Percentiles rank a stretch among this genome's conserved stretches.
These are phyloP conservation scores for Cheilosia urbana DNA, from an alignment of 2,888 invertebrate species.

Conservation along the genomic window DNA sequence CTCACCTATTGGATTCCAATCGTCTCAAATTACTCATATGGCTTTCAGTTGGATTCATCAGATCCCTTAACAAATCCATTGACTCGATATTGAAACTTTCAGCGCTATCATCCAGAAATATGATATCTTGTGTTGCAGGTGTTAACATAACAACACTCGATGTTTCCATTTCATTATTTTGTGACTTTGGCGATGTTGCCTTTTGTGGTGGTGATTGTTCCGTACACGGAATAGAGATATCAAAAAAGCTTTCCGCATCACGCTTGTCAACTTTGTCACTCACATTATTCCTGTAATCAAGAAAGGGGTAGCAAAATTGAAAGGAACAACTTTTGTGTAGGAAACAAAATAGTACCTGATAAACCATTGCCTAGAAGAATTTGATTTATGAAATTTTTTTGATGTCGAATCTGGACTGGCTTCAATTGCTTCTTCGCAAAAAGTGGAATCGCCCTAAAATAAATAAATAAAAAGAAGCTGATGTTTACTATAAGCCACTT, in stretches of 20 bases:
- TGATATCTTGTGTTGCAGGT: slow-evolving; percentile 81
- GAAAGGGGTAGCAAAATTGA: slow-evolving; percentile 73
- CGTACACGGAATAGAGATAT: slow-evolving; percentile 5
- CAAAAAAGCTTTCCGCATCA: slow-evolving; percentile 8
- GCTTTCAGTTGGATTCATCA: slow-evolving; percentile 70
- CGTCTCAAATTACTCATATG: slow-evolving; percentile 76
- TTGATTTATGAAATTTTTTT: slow-evolving; percentile 76
- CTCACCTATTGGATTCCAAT: slow-evolving; percentile 77
- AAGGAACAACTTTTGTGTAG: neutral
- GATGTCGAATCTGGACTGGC: slow-evolving; percentile 79
- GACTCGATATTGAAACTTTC: slow-evolving; percentile 75
- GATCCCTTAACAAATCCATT: slow-evolving; percentile 79
- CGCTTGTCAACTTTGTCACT: slow-evolving; percentile 17
- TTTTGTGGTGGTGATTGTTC: slow-evolving; percentile 3
- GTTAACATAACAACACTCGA: slow-evolving; percentile 80
- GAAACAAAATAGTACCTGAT: slow-evolving; percentile 76
- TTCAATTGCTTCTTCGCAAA: slow-evolving; percentile 79
- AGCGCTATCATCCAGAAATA: slow-evolving; percentile 80
- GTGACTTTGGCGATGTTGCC: neutral
- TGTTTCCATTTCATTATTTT: slow-evolving; percentile 11
- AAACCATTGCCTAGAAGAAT: slow-evolving; percentile 76
- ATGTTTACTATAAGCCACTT: too few species aligned
- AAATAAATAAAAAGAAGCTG: neutral
- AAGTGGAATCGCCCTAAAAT: slow-evolving; percentile 68
- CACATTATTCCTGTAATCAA: slow-evolving; percentile 22